Evolutionary conservation across 92 coral and sea anemone species (phyloP), one percentile per base, ranked within the genome.

Genomic region (Umimayanthus kanabou): DNA sequence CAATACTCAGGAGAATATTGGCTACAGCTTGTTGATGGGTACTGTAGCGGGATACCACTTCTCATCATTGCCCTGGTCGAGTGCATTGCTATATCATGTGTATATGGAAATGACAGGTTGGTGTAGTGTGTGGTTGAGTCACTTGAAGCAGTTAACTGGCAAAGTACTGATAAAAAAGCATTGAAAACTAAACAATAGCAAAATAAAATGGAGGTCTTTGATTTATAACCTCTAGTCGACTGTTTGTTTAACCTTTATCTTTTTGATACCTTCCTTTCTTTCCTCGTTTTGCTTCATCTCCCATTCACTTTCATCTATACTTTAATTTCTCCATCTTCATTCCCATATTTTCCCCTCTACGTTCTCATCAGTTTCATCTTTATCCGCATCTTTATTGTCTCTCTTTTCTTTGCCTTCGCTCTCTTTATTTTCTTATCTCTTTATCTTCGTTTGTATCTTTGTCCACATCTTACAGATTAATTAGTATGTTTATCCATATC

Each of bases 41-140:
- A 97, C 89, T 95, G 98, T 43, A 91, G 98, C n/a, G 97, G 99
- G 0, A 95, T 97, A 58, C 94, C 99, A n/a, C 89, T 97, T 55
- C 88, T 97, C 72, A 94, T 95, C 23, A 97, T 97, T 76, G 98
- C 98, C 43, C 88, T 97, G 55, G 99, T 97, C 50, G 99, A 97
- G 80, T 96, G 96, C 66, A 89, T 95, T 64, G 99, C 99, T 39
- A 92, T 97, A 71, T 93, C 95, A 6, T 97, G 77, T 81, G 85
- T 95, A 57, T 97, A 97, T 77, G 99, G 99, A 20, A 92, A 92
- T 13, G 99, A 97, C 74, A 95, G 98, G 99, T 97, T 85, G 65
- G 88, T 37, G 20, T 16, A 26, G 29, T 9, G 8, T 22, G 23
- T 43, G 30, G 9, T 16, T 6, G 11, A 42, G 13, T 16, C 22